These are phyloP conservation scores for Elaeidobius kamerunicus DNA, from an alignment of 2,888 invertebrate species.

Conservation along the genomic window DNA sequence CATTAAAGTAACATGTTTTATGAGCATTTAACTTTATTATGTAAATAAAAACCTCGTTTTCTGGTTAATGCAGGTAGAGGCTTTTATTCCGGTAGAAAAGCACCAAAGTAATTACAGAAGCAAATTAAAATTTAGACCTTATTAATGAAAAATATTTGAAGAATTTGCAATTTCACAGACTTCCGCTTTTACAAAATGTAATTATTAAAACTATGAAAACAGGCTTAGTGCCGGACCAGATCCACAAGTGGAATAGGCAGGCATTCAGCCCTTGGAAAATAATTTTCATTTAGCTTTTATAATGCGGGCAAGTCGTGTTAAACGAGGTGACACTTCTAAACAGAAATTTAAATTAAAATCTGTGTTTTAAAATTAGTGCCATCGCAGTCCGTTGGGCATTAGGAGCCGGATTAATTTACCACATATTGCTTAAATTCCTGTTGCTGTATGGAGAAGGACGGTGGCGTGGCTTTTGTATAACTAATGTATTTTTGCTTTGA, in stretches of 20 bases:
- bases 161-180: conserved; percentile 26
- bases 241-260: not conserved
- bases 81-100: too few species aligned
- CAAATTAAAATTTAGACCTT: conserved; percentile 25
- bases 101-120: conserved; percentile 6
- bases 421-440: too few species aligned
- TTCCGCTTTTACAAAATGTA: conserved; percentile 19
- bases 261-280: conserved; percentile 15
- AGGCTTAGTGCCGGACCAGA: conserved; percentile 1
- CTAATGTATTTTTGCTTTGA: too few species aligned
- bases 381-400: not conserved
- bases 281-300: conserved; percentile 21
- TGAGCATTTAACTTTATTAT: too few species aligned
- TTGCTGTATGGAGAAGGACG: too few species aligned
- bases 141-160: conserved; percentile 26
- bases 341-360: conserved; percentile 17
- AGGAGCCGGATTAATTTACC: not conserved
- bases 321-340: conserved; percentile 11
- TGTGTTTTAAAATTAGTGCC: conserved; percentile 7
- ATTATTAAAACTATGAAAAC: conserved; percentile 26
- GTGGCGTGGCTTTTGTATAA: too few species aligned
- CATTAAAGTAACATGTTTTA: too few species aligned
- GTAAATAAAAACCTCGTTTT: too few species aligned
- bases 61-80: too few species aligned
- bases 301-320: conserved; percentile 2